Evolutionary conservation across 2,888 invertebrate genomes (phyloP).

Genomic region (Micoletzkya japonica): DNA sequence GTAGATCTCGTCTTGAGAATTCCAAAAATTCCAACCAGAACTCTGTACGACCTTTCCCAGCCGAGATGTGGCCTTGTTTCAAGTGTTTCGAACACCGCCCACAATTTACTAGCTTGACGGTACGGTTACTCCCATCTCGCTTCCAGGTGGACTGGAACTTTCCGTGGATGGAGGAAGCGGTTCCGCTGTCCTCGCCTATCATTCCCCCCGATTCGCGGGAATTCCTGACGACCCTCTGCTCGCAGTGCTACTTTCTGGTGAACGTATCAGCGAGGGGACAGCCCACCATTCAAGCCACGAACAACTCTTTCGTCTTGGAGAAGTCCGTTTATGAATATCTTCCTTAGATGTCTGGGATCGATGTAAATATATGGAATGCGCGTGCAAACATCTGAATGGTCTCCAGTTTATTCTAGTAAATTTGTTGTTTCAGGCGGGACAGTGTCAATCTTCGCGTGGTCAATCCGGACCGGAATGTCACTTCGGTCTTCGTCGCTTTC

Average conservation of each 20-base stretch:
- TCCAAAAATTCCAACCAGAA: no score
- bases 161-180: slow-evolving; percentile 61
- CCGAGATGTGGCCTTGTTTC: no score
- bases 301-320: slow-evolving; percentile 51
- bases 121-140: no score
- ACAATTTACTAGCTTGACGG: no score
- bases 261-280: slow-evolving; percentile 57
- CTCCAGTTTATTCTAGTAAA: not conserved
- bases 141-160: slow-evolving; percentile 55
- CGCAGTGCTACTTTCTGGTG: slow-evolving; percentile 58
- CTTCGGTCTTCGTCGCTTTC: slow-evolving; percentile 56
- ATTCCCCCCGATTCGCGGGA: slow-evolving; percentile 53
- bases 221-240: slow-evolving; percentile 58
- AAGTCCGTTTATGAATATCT: slow-evolving; percentile 44
- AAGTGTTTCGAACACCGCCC: no score
- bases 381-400: not conserved
- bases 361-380: not conserved
- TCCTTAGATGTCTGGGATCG: not conserved
- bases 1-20: no score
- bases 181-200: slow-evolving; percentile 53
- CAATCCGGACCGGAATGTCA: slow-evolving; percentile 53
- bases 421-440: slow-evolving; percentile 47
- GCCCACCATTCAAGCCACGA: slow-evolving; percentile 52
- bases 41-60: no score
- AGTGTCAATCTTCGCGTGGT: slow-evolving; percentile 55